Evolutionary conservation across 2,888 invertebrate species (phyloP).

Genomic region (Liodrosophila aerea): DNA sequence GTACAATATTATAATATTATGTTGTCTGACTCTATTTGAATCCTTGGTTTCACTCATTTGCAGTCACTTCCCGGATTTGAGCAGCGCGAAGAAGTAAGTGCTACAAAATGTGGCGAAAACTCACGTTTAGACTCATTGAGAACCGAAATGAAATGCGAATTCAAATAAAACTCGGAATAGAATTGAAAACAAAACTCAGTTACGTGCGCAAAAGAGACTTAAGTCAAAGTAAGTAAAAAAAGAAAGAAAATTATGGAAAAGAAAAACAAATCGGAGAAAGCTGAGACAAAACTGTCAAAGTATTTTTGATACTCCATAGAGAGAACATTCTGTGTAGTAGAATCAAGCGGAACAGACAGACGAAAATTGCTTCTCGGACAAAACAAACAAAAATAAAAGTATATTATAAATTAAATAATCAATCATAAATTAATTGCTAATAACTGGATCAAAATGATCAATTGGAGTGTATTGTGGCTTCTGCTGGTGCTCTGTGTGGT

Average conservation of each 20-base stretch:
- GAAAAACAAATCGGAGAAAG: slow-evolving; percentile 49
- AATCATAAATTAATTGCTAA: background rate
- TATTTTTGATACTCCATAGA: slow-evolving; percentile 13
- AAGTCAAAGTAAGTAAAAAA: slow-evolving; percentile 18
- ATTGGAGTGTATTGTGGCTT: slow-evolving; percentile 25
- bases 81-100: no score
- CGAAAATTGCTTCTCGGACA: slow-evolving; percentile 4
- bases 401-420: background rate
- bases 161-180: slow-evolving; percentile 43
- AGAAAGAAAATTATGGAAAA: slow-evolving; percentile 1
- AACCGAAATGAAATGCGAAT: slow-evolving; percentile 19
- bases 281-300: slow-evolving; percentile 52
- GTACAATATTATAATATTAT: no score
- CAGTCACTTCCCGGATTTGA: slow-evolving; percentile 46
- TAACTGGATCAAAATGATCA: slow-evolving; percentile 8
- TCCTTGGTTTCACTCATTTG: no score
- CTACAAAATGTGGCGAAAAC: slow-evolving; percentile 25
- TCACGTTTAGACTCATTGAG: slow-evolving; percentile 65
- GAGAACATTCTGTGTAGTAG: slow-evolving; percentile 42
- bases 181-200: slow-evolving; percentile 44
- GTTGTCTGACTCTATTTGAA: no score
- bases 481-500: slow-evolving; percentile 26
- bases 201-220: slow-evolving; percentile 56
- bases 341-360: slow-evolving; percentile 24
- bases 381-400: background rate